phyloP scores from a whole-genome alignment of 2,888 invertebrate genomes.

The Neuroscelio doddi region DNA sequence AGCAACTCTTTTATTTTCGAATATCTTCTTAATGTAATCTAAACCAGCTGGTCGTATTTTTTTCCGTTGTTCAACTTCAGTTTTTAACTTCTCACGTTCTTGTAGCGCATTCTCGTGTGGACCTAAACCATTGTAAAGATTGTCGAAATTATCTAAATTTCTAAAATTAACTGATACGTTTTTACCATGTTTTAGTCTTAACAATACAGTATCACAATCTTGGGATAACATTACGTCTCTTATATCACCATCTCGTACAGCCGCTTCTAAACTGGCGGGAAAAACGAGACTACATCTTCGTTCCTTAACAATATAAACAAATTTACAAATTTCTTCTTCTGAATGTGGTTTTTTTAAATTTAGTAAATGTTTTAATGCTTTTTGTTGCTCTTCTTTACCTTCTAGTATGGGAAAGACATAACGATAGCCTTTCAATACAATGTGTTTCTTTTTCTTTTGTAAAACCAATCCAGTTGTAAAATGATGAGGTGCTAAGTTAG shows the following conservation, averaged over 20 bases:
- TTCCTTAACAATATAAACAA: conserved; percentile 84
- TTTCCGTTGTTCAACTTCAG: conserved; percentile 75
- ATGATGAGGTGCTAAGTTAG: conserved; percentile 77
- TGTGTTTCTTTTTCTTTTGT: conserved; percentile 81
- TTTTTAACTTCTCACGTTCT: conserved; percentile 76
- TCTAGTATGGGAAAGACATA: conserved; percentile 84
- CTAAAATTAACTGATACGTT: conserved; percentile 83
- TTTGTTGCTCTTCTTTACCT: conserved; percentile 79
- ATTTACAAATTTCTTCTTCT: conserved; percentile 75
- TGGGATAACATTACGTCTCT: conserved; percentile 84
- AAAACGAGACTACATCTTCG: conserved; percentile 83
- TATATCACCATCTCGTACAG: conserved; percentile 84
- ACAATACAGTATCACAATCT: conserved; percentile 82
- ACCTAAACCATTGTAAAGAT: conserved; percentile 82
- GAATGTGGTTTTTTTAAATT: conserved; percentile 74
- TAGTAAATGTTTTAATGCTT: conserved; percentile 77
- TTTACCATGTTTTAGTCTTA: conserved; percentile 82
- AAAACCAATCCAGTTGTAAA: conserved; percentile 75
- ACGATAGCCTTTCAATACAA: conserved; percentile 79
- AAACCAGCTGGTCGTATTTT: conserved; percentile 79
- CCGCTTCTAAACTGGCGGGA: conserved; percentile 82
- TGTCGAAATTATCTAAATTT: conserved; percentile 75
- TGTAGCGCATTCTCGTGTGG: conserved; percentile 78
- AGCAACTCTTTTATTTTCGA: conserved; percentile 82
- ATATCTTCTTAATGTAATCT: conserved; percentile 80